phyloP scores from a whole-genome alignment of 1,140 invertebrate genomes.

The Calephelis virginiensis region DNA sequence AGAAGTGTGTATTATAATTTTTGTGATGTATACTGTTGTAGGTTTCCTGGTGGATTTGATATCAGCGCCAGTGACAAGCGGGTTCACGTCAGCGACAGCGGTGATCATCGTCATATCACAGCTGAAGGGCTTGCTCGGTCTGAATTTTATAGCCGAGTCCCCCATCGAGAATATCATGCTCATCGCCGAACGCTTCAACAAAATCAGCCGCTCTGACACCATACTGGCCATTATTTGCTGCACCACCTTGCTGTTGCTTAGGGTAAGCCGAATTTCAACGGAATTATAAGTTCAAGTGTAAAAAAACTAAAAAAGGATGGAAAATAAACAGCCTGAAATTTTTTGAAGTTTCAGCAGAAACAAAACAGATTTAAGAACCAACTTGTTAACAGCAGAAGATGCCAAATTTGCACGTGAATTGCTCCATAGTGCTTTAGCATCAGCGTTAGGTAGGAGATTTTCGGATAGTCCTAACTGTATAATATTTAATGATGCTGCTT shows the following conservation, averaged over 20 bases:
- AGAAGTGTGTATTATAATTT: too few species aligned
- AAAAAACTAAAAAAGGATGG: too few species aligned
- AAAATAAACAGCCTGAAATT: too few species aligned
- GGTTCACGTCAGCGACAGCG: constrained; percentile 95
- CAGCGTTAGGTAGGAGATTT: too few species aligned
- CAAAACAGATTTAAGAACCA: too few species aligned
- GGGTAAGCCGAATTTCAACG: constrained; percentile 66
- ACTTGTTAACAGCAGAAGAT: too few species aligned
- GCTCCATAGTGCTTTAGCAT: too few species aligned
- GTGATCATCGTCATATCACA: constrained; percentile 94
- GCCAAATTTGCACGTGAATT: too few species aligned
- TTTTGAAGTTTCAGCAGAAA: too few species aligned
- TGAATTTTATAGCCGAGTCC: constrained; percentile 82
- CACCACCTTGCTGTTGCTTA: constrained; percentile 81
- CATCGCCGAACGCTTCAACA: constrained; percentile 79
- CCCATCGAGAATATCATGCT: constrained; percentile 80
- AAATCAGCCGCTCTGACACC: constrained; percentile 80
- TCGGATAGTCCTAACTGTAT: too few species aligned
- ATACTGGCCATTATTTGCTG: constrained; percentile 83
- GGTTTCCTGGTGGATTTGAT: constrained; percentile 97
- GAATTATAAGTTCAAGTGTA: too few species aligned
- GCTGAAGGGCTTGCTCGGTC: constrained; percentile 89
- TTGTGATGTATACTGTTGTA: constrained; percentile 48
- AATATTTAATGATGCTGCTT: too few species aligned
- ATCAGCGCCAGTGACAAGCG: constrained; percentile 93